Conservation (phyloP, 2,113 vertebrate genomes). For the Isurus oxyrinchus region DNA sequence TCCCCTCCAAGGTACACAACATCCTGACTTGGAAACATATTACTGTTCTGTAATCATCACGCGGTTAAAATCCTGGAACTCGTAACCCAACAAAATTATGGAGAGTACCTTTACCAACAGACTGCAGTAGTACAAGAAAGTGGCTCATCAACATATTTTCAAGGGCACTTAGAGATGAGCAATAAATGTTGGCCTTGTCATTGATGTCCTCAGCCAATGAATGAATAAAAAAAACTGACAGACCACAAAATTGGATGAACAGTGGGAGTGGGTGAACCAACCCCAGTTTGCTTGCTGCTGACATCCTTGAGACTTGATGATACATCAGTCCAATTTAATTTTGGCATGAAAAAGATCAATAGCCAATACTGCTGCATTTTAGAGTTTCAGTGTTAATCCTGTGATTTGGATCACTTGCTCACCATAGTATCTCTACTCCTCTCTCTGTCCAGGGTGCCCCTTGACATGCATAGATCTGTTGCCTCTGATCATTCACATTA, state of each 20-base stretch:
- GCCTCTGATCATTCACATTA: background rate
- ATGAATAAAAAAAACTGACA: background rate
- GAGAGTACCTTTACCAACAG: too few species aligned
- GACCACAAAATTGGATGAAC: background rate
- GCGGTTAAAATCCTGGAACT: too few species aligned
- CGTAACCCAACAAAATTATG: too few species aligned
- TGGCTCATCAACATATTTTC: too few species aligned
- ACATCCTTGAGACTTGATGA: background rate
- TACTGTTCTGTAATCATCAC: too few species aligned
- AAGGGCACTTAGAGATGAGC: too few species aligned
- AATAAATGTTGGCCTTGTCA: too few species aligned
- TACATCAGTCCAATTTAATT: background rate
- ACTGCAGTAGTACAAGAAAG: too few species aligned
- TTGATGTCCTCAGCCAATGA: too few species aligned
- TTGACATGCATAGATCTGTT: conserved; percentile 10
- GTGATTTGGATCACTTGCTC: background rate
- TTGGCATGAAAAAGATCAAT: background rate
- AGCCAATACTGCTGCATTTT: background rate
- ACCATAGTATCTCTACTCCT: background rate
- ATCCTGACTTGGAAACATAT: too few species aligned
- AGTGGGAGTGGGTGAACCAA: background rate
- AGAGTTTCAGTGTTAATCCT: conserved; percentile 15
- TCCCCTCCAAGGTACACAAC: too few species aligned
- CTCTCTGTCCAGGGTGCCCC: background rate
- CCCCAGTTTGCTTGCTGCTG: background rate